Percentiles rank a stretch among this genome's conserved stretches.
phyloP scores from a whole-genome alignment of 2,888 invertebrate species.

The Peribatodes rhomboidaria region DNA sequence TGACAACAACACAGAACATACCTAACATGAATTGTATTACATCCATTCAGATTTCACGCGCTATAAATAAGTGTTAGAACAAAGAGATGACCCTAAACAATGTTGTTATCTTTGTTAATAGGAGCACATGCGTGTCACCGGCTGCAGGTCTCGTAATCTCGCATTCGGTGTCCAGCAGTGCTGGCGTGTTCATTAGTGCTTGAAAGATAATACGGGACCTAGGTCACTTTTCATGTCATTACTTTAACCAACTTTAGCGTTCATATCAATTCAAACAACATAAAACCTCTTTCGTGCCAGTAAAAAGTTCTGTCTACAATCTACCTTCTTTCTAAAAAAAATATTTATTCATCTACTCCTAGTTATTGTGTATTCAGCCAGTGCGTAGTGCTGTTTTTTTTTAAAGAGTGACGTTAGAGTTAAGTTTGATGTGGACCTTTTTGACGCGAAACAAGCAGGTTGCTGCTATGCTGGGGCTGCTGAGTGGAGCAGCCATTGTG shows the following conservation, averaged over 20 bases:
- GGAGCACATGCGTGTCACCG: slow-evolving; percentile 77
- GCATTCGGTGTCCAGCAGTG: slow-evolving; percentile 60
- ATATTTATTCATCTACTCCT: neutral
- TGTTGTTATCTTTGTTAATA: slow-evolving; percentile 75
- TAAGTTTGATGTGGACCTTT: slow-evolving; percentile 78
- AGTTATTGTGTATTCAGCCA: slow-evolving; percentile 27
- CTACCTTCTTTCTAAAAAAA: neutral
- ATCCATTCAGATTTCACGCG: slow-evolving; percentile 1
- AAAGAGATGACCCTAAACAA: slow-evolving; percentile 71
- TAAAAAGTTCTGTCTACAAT: neutral
- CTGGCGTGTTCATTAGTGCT: slow-evolving; percentile 6
- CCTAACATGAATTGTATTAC: slow-evolving; percentile 4
- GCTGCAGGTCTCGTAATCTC: slow-evolving; percentile 74
- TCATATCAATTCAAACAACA: neutral
- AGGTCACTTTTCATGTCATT: neutral
- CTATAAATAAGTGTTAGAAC: slow-evolving; percentile 42
- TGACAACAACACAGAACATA: neutral
- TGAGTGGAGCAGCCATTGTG: slow-evolving; percentile 70
- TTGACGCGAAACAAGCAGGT: slow-evolving; percentile 77
- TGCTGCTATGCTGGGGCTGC: slow-evolving; percentile 77
- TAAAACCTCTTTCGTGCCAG: neutral
- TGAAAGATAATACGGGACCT: neutral
- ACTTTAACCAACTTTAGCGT: neutral
- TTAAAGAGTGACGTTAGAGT: slow-evolving; percentile 22
- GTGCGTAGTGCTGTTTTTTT: slow-evolving; percentile 14